Evolutionary conservation across 2,113 vertebrate genomes (phyloP), one percentile per base, ranked within the genome.

Genomic region (Nothocercus nigrocapillus): DNA sequence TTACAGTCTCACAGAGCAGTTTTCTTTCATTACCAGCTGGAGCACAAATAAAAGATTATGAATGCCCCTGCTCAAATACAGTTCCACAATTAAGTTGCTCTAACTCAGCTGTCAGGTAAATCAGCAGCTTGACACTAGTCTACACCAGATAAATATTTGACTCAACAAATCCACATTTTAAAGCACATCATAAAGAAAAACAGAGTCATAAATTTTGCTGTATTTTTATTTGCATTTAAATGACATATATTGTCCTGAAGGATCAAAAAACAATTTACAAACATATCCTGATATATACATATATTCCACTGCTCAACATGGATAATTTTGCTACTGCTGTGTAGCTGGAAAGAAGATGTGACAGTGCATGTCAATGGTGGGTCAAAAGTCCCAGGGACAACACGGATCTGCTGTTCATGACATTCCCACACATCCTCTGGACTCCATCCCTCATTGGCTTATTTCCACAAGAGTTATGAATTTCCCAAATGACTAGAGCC

Each of bases 201-300:
- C 15, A 40, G 20, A 83, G 49, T 45, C 74, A 58, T 4, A 83
- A 82, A 89, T 66, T 18, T 59, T 19, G 20, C 19, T 80, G 36
- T 7, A 73, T 74, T 76, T 76, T 91, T 87, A 80, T 89, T 54
- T 92, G 9, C 59, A 87, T 93, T 81, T 91, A 66, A 88, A 51
- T 51, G 40, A 53, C 19, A 47, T 9, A 2, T 22, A 77, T 63
- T 11, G 85, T 89, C 36, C n/a, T 32, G 63, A 89, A 87, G 3
- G 49, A 73, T 79, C 79, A 30, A 67, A 80, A 95, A 89, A 10
- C 22, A 24, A 56, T 73, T 73, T 75, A 75, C 42, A 88, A 83
- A 90, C 51, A 25, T 69, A 36, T 6, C 3, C 19, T 51, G 20
- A 90, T 49, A 67, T 1, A 85, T 47, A 67, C 11, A 78, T 13